Conservation (phyloP, 2,113 vertebrate genomes). For the Eulacestoma nigropectus region DNA sequence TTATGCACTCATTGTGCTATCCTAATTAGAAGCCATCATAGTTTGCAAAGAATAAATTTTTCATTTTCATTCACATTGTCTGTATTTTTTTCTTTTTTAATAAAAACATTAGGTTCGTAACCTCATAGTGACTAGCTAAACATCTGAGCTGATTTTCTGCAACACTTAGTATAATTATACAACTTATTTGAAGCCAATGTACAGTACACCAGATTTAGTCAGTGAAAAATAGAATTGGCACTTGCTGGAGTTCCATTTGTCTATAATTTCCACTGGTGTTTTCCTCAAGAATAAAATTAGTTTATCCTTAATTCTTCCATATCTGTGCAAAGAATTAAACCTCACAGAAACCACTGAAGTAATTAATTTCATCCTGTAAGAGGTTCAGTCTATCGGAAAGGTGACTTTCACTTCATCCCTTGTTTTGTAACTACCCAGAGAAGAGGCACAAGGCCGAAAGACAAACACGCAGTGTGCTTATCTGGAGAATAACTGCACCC, state of each 20-base stretch:
- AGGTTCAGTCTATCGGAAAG: neutral
- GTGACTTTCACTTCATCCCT: neutral
- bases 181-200: neutral
- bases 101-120: neutral
- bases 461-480: neutral
- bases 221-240: neutral
- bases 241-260: neutral
- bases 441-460: neutral
- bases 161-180: neutral
- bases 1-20: neutral
- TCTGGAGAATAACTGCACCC: neutral
- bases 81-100: neutral
- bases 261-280: neutral
- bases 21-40: neutral
- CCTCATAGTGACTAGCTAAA: neutral
- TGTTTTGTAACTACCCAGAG: neutral
- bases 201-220: neutral
- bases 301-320: neutral
- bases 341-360: neutral
- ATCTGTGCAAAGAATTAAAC: neutral
- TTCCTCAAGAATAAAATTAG: neutral
- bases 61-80: neutral
- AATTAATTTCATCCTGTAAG: neutral
- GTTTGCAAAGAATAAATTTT: neutral
- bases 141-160: neutral